These are phyloP conservation scores for Cataglyphis cursor DNA, from an alignment of 2,888 invertebrate species.

Conservation along the genomic window DNA sequence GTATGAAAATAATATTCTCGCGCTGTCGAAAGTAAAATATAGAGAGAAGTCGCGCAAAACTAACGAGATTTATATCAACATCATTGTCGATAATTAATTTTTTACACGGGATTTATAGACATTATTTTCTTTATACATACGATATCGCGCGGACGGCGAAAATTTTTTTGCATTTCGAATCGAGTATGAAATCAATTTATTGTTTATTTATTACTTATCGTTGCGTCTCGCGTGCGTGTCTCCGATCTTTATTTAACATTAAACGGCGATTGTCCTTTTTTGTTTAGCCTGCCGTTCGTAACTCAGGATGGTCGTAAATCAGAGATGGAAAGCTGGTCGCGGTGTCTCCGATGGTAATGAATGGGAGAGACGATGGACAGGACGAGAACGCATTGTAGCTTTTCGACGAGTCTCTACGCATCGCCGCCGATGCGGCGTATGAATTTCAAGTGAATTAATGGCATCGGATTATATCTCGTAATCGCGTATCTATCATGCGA, in stretches of 20 bases:
- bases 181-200: slow-evolving; percentile 41
- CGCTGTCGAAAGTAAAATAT: not conserved
- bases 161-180: slow-evolving; percentile 33
- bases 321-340: slow-evolving; percentile 17
- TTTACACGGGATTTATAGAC: slow-evolving; percentile 9
- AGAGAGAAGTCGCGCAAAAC: not conserved
- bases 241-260: slow-evolving; percentile 53
- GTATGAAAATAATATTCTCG: not conserved
- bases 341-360: slow-evolving; percentile 49
- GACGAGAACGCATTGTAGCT: slow-evolving; percentile 36
- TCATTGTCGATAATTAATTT: slow-evolving; percentile 35
- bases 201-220: not conserved
- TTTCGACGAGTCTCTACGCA: slow-evolving; percentile 35
- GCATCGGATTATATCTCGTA: slow-evolving; percentile 48
- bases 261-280: slow-evolving; percentile 49
- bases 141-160: slow-evolving; percentile 18
- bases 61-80: not conserved
- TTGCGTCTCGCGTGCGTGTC: not conserved
- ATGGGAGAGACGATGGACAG: slow-evolving; percentile 13
- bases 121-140: slow-evolving; percentile 25
- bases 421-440: slow-evolving; percentile 34
- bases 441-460: slow-evolving; percentile 55
- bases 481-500: slow-evolving; percentile 38
- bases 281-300: slow-evolving; percentile 42
- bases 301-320: slow-evolving; percentile 44